These are phyloP conservation scores for Agriotes lineatus DNA, from an alignment of 2,888 invertebrate species.

Conservation along the genomic window DNA sequence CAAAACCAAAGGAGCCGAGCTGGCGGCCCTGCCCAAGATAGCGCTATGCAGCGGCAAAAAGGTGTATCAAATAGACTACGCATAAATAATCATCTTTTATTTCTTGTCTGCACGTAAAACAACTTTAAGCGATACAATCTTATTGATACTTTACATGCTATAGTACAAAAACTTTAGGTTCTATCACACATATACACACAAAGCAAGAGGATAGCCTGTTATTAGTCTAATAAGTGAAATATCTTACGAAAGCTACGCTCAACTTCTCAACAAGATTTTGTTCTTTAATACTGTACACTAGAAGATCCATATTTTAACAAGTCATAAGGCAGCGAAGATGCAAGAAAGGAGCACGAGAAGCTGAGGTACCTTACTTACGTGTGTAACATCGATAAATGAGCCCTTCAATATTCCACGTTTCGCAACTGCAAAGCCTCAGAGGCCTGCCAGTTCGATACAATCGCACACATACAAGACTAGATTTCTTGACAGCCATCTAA, in stretches of 20 bases:
- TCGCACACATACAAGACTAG: slow-evolving; percentile 63
- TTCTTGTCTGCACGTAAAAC: slow-evolving; percentile 52
- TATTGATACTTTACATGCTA: slow-evolving; percentile 70
- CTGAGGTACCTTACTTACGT: slow-evolving; percentile 3
- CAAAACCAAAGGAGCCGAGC: slow-evolving; percentile 19
- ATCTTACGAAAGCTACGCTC: slow-evolving; percentile 20
- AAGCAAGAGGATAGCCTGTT: slow-evolving; percentile 59
- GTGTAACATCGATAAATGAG: slow-evolving; percentile 27
- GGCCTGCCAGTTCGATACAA: slow-evolving; percentile 16
- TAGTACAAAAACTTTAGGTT: slow-evolving; percentile 70
- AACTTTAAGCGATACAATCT: slow-evolving; percentile 66
- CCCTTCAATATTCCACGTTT: slow-evolving; percentile 8
- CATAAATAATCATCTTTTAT: slow-evolving; percentile 53
- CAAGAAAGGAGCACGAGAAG: slow-evolving; percentile 29
- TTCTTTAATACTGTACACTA: slow-evolving; percentile 31
- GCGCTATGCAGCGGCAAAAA: slow-evolving; percentile 71
- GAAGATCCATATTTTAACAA: slow-evolving; percentile 29
- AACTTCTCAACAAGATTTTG: slow-evolving; percentile 27
- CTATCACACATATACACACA: slow-evolving; percentile 67
- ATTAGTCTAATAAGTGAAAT: slow-evolving; percentile 43
- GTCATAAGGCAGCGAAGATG: slow-evolving; percentile 37
- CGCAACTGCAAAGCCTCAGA: neutral
- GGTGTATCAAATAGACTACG: slow-evolving; percentile 69
- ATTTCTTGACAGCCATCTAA: slow-evolving; percentile 63
- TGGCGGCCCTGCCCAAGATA: slow-evolving; percentile 67